Conservation (phyloP, 2,797 vertebrate genomes). For the Petrocephalus schoutedeni region DNA sequence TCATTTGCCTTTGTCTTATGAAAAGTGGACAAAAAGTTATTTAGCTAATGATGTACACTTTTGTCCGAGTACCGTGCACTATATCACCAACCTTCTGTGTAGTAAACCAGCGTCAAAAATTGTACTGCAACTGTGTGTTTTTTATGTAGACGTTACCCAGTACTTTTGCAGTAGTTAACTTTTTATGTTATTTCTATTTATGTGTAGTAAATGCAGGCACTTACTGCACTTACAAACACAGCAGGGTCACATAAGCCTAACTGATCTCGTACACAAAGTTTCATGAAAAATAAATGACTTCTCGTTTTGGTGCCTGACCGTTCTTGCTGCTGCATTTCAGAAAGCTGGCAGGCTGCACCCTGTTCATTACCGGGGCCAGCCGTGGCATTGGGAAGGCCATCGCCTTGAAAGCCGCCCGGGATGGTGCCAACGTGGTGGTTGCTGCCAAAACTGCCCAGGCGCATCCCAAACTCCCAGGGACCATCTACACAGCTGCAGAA, state of each 20-base stretch:
- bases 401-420: slow-evolving; percentile 87
- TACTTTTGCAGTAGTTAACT: background rate
- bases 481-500: slow-evolving; percentile 84
- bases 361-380: slow-evolving; percentile 92
- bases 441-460: slow-evolving; percentile 83
- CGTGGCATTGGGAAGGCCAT: slow-evolving; percentile 95
- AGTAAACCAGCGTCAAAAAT: background rate
- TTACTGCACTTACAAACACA: background rate
- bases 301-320: background rate
- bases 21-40: background rate
- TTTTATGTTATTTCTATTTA: background rate
- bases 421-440: slow-evolving; percentile 88
- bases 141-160: background rate
- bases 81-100: background rate
- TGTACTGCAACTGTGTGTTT: background rate
- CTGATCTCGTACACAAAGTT: background rate
- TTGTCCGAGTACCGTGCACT: background rate
- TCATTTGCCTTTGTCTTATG: background rate
- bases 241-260: background rate
- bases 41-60: background rate
- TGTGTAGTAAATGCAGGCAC: background rate
- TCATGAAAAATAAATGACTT: background rate
- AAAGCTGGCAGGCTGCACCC: slow-evolving; percentile 81
- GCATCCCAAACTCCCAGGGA: slow-evolving; percentile 85
- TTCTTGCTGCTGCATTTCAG: slow-evolving; percentile 51